A percentile compares a stretch with the other conserved stretches of the same genome.
Evolutionary conservation across 2,113 vertebrate species (phyloP).

Genomic region (Notarius quadriscutis): DNA sequence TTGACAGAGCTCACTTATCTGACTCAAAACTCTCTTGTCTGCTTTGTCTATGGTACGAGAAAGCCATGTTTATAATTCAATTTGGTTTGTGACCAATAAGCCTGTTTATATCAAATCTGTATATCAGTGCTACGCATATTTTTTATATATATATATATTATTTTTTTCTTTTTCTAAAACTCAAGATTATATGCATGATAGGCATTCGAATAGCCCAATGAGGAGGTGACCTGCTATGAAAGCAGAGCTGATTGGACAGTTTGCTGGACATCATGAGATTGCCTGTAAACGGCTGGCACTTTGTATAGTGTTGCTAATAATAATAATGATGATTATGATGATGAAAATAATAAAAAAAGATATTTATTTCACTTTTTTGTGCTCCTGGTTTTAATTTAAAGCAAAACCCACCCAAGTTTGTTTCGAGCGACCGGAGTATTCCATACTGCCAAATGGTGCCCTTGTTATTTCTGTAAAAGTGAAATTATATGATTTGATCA

Average conservation of each 20-base stretch:
- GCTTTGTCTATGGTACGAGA: conserved; percentile 76
- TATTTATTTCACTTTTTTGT: conserved; percentile 73
- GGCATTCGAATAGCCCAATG: conserved; percentile 64
- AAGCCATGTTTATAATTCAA: conserved; percentile 82
- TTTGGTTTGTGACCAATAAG: conserved; percentile 82
- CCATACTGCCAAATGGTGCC: background rate
- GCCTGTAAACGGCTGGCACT: conserved; percentile 66
- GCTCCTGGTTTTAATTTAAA: background rate
- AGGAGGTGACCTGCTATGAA: conserved; percentile 39
- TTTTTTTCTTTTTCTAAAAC: conserved; percentile 68
- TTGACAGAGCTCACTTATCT: conserved; percentile 60
- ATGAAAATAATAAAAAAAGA: conserved; percentile 53
- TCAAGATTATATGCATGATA: conserved; percentile 76
- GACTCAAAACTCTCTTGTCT: conserved; percentile 62
- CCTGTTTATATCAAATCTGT: conserved; percentile 84
- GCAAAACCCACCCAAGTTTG: background rate
- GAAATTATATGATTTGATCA: background rate
- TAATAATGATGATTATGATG: conserved; percentile 62
- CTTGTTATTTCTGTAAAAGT: background rate
- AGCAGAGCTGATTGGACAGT: conserved; percentile 60
- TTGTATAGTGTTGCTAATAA: conserved; percentile 68
- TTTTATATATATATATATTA: conserved; percentile 66
- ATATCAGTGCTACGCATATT: conserved; percentile 82
- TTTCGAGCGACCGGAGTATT: background rate
- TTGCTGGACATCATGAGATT: conserved; percentile 64